Base-by-base conservation (phyloP, 35 echinoderm and acorn worm genomes). In the Amphiura filiformis region DNA sequence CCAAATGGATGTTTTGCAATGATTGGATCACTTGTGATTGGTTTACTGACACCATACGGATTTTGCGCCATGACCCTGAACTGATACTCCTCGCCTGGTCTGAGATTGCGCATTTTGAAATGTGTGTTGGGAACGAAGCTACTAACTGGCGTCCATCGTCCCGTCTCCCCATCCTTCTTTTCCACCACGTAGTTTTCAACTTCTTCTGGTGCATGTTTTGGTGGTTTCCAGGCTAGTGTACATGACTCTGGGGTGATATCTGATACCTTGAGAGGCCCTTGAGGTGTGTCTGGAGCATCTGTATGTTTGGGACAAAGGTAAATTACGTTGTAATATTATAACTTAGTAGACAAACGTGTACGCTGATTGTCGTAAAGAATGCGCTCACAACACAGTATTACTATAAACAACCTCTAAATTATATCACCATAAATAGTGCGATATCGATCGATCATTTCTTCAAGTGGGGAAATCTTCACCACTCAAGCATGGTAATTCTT, bases 161-260 rank as follows among this genome's bases (percentile, higher is more conserved):
- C 93, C 11, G 88, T 76, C 32, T 89, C 91, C 33, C 76, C 82
- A 17, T 92, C 93, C 28, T 79, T 81, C 76, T 94, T 94, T 86
- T 98, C 96, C 0, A 98, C 90, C 0, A 98, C 84, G 78, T 98
- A 98, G 81, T 98, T 98, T 81, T 98, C 96, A 23, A 98, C 93
- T 31, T 98, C 96, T 32, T 98, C 92, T 39, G 93, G 87, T 39
- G 83, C 91, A 0, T 56, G 38, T 22, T 28, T 35, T 36, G 96
- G 96, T 32, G 93, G 87, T 81, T 90, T 98, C 96, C 96, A 98
- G 57, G 86, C 78, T 44, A 98, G 84, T 35, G 82, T 87, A 61
- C 78, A 82, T 0, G 79, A 75, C 35, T 89, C 80, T 9, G 93
- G 92, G 56, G 93, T 92, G 77, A 99, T 78, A 82, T 99, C 93